Evolutionary conservation across 2,888 invertebrate genomes (phyloP).

Genomic region (Bimastos eiseni): DNA sequence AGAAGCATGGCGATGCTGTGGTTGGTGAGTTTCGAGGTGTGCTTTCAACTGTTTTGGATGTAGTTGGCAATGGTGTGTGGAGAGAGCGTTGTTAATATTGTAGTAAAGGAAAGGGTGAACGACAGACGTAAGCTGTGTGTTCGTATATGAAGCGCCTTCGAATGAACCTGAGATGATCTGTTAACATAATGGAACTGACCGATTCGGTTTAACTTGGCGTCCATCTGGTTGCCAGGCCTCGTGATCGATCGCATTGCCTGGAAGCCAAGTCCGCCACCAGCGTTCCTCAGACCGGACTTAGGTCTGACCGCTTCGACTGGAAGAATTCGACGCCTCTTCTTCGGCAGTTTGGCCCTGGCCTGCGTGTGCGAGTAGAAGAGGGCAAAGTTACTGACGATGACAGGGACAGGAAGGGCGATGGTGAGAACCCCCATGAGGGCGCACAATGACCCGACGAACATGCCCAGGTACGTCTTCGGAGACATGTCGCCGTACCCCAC

Average conservation of each 20-base stretch:
- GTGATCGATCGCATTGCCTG: background rate
- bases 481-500: constrained; percentile 76
- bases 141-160: too few relatives aligned
- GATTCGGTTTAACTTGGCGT: background rate
- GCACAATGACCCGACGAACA: constrained; percentile 51
- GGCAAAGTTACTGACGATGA: constrained; percentile 94
- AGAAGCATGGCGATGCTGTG: background rate
- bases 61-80: too few relatives aligned
- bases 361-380: constrained; percentile 97
- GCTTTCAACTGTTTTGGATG: too few relatives aligned
- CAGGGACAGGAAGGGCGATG: constrained; percentile 86
- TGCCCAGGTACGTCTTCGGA: constrained; percentile 49
- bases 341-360: constrained; percentile 90
- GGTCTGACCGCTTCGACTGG: constrained; percentile 73
- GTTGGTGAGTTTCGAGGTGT: too few relatives aligned
- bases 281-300: constrained; percentile 66
- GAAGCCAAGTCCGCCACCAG: constrained; percentile 67
- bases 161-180: too few relatives aligned
- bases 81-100: background rate
- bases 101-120: background rate
- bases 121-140: background rate
- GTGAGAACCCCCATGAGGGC: constrained; percentile 53
- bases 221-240: background rate
- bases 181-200: too few relatives aligned
- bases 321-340: constrained; percentile 83